Percentiles rank a stretch among this genome's conserved stretches.
phyloP scores from a whole-genome alignment of 2,113 vertebrate genomes.

The Bubo blakistoni region DNA sequence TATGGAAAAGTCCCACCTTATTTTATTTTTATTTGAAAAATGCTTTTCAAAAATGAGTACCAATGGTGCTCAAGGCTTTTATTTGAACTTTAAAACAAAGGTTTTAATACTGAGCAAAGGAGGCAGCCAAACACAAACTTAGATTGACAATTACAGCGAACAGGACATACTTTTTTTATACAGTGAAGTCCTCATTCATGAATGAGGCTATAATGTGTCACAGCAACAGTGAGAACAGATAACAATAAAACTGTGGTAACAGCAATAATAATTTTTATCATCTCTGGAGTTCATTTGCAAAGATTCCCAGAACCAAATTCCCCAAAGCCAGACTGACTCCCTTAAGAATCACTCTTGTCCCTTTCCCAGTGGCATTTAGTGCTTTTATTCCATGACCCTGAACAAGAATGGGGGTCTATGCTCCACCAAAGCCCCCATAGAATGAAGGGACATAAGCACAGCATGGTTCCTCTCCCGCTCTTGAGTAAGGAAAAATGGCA shows the following conservation, averaged over 20 bases:
- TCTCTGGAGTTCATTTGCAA: background rate
- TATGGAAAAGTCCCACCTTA: background rate
- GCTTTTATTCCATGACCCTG: background rate
- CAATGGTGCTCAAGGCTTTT: background rate
- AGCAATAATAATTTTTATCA: fast-evolving
- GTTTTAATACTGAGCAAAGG: background rate
- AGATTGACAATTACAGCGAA: background rate
- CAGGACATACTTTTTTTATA: background rate
- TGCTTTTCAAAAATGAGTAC: background rate
- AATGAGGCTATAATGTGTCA: background rate
- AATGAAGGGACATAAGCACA: background rate
- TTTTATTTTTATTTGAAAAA: background rate
- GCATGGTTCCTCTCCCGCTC: background rate
- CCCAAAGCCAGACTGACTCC: background rate
- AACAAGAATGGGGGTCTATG: background rate
- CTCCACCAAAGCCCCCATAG: background rate
- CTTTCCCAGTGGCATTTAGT: background rate
- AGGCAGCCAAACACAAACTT: background rate
- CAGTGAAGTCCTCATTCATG: background rate
- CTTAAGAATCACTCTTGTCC: background rate
- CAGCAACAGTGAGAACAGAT: background rate
- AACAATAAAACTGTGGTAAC: background rate
- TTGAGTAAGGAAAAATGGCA: background rate
- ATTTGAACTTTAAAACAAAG: background rate
- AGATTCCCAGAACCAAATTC: background rate